Evolutionary conservation across 2,113 vertebrate genomes (phyloP), one percentile per base, ranked within the genome.

Genomic region (Ia io): DNA sequence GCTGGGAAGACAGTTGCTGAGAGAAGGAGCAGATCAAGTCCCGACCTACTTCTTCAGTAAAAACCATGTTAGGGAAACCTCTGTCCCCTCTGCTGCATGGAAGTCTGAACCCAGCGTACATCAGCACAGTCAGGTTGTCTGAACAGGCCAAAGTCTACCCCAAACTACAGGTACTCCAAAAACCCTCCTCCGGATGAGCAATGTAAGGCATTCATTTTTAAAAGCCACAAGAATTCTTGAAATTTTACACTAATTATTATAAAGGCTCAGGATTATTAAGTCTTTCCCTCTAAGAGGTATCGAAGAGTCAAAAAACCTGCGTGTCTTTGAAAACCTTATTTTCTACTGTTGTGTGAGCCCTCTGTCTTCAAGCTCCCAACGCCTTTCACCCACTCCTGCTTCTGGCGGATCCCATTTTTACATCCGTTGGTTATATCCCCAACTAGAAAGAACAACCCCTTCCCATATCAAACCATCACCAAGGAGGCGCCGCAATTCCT

Each of bases 21-120:
- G 84, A 96, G 92, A 96, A 96, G 84, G 88, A 94, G 91, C 91
- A 71, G 93, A 97, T 40, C 22, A 94, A 88, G 93, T 74, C 82
- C 35, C 14, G 70, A 86, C 73, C 59, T 91, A n/a, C 20, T 85
- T 71, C 67, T 93, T 80, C 35, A 67, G 35, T 11, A 49, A 83
- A 93, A 85, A 74, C 86, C 42, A 8, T 84, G 74, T 88, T 51
- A 93, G 32, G 25, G 76, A 73, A 89, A n/a, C 37, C 2, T 61
- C n/a, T 25, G 44, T 71, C 30, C 7, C 16, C 20, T 49, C 89
- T 67, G 63, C 35, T 73, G 6, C 20, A 4, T 49, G 49, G 6
- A 90, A 93, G 84, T 51, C 18, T 37, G 82, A 53, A 73, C 6
- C 35, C 32, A 70, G 23, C 14, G 44, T 69, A 70, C 82, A 35